A percentile compares a stretch with the other conserved stretches of the same genome.
Conservation (phyloP, 2,888 invertebrate species). For the Aleiodes testaceus region DNA sequence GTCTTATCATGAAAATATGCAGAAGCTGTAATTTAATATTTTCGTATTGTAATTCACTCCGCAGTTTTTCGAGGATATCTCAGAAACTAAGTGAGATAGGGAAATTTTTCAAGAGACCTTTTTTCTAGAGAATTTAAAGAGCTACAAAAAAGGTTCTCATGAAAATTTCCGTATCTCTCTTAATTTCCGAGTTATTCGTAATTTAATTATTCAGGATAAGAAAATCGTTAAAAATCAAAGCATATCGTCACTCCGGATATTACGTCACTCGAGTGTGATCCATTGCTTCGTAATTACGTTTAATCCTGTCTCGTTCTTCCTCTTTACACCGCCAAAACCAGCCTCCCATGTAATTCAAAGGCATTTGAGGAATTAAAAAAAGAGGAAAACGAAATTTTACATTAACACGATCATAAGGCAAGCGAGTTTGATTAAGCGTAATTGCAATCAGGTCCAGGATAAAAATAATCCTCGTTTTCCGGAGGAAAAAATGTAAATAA, state of each 20-base stretch:
- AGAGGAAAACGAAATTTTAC: neutral
- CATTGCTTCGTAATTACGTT: conserved; percentile 10
- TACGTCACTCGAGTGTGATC: conserved; percentile 8
- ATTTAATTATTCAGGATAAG: neutral
- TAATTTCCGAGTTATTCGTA: too few species aligned
- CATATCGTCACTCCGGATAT: conserved; percentile 7
- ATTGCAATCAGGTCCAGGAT: conserved; percentile 25
- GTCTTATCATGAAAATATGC: too few species aligned
- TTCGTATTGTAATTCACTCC: too few species aligned
- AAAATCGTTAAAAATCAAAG: neutral
- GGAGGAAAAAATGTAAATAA: neutral
- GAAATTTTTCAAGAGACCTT: too few species aligned
- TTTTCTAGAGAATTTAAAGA: too few species aligned
- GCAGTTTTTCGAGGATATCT: too few species aligned
- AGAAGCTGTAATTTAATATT: too few species aligned
- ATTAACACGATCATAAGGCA: conserved; percentile 1
- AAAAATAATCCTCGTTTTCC: conserved; percentile 15
- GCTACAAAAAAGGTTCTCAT: too few species aligned
- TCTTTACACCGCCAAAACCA: neutral
- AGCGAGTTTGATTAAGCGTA: conserved; percentile 20
- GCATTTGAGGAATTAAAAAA: neutral
- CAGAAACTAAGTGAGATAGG: too few species aligned
- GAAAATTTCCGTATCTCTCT: too few species aligned
- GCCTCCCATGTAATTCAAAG: conserved; percentile 1
- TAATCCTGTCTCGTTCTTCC: neutral